Base-by-base conservation (phyloP, 2,888 invertebrate species). In the Dascillus cervinus region DNA sequence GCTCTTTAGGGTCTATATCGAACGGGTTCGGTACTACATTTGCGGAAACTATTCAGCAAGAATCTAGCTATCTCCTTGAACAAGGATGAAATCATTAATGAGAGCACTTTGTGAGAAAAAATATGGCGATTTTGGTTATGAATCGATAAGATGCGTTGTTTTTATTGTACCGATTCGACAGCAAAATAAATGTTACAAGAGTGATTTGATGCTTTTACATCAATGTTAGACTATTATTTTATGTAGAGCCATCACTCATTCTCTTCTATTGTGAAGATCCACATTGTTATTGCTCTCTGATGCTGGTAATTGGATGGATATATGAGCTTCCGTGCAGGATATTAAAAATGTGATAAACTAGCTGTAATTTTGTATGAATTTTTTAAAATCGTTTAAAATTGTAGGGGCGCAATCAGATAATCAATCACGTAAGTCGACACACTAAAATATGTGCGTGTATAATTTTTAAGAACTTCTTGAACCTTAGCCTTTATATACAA, bases 121-220 rank as follows among this genome's bases (percentile, higher is more conserved):
- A n/a, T n/a, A n/a, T n/a, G 17, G 31, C 32, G 20, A 25, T 17
- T 27, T 35, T 26, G 31, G 32, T 39, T 37, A 42, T 34, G 41
- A 35, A 42, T 39, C 41, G 32, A 41, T 42, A 29, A 39, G 39
- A 41, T 43, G 41, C 29, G 34, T 43, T 45, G 41, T 42, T 43
- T 46, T 46, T 43, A 42, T 41, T 44, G 37, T 38, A 41, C 38
- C 45, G 44, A 43, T 47, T 46, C 50, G 54, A 53, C 56, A 55
- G 55, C 52, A 46, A 53, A 58, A 58, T 55, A 58, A 58, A 58
- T 58, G 58, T 54, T 55, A 43, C 49, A 48, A 49, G 55, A 53
- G 52, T 58, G 58, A 58, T 58, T 56, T 48, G 55, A 51, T 53
- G 55, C 50, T 58, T 58, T 54, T 54, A 44, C 52, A 48, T 52